Evolutionary conservation across 2,113 vertebrate genomes (phyloP).

Genomic region (Triplophysa siluroides): DNA sequence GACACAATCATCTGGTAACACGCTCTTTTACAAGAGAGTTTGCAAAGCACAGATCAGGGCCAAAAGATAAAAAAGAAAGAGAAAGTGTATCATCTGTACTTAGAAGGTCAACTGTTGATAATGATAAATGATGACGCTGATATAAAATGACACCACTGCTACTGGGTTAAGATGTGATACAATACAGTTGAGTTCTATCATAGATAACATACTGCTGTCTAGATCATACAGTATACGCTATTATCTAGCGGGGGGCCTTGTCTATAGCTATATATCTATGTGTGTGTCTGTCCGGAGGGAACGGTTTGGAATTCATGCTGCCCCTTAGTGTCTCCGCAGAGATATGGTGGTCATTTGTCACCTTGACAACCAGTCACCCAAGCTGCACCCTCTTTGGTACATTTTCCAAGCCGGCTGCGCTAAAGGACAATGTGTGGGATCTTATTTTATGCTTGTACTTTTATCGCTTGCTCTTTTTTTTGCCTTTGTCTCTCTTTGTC

Average conservation of each 20-base stretch:
- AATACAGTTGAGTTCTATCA: constrained; percentile 38
- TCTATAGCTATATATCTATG: constrained; percentile 46
- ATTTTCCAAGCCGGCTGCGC: constrained; percentile 25
- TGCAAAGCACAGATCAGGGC: neutral
- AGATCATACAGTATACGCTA: constrained; percentile 42
- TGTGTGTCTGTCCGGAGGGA: constrained; percentile 38
- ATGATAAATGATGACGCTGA: constrained; percentile 53
- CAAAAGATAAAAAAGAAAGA: constrained; percentile 1
- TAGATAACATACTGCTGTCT: constrained; percentile 42
- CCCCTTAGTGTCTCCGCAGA: constrained; percentile 45
- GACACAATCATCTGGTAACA: neutral
- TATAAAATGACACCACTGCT: constrained; percentile 49
- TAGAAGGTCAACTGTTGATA: constrained; percentile 55
- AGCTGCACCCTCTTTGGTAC: constrained; percentile 35
- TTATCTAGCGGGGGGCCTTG: constrained; percentile 48
- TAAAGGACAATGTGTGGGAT: constrained; percentile 48
- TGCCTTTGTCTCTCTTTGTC: neutral
- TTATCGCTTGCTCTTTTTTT: neutral
- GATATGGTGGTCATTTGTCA: constrained; percentile 53
- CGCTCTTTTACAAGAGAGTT: neutral
- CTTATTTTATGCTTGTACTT: constrained; percentile 6
- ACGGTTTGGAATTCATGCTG: constrained; percentile 45
- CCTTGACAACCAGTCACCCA: constrained; percentile 55
- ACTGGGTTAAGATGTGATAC: constrained; percentile 50
- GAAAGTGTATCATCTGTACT: constrained; percentile 32